Evolutionary conservation across 1,140 invertebrate species (phyloP), one percentile per base, ranked within the genome.

Genomic region (Brachionus koreanus): DNA sequence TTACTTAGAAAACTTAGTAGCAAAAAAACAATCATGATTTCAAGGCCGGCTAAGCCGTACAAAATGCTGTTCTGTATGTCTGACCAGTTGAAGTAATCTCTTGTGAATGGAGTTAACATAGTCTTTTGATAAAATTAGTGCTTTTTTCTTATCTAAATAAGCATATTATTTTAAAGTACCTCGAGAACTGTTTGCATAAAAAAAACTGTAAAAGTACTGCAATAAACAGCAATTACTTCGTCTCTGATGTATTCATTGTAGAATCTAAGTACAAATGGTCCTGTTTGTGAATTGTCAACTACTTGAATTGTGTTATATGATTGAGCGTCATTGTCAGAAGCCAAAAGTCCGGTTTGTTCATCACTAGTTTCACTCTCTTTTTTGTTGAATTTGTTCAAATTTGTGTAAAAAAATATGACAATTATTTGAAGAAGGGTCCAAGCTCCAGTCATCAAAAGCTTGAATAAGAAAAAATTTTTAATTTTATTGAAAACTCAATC

Each of bases 161-260:
- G 0, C 0, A 42, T 25, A 39, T 63, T 5, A 19, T 33, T 33
- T 16, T 16, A 16, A 35, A 29, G 7, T 81, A 61, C 49, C 49
- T 85, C 84, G 16, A 85, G 61, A 5, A 72, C 75, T n/a, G 84
- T 85, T 74, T 85, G 84, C 29, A 82, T 65, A 69, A 85, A 85
- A 63, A 82, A 85, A 43, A 83, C 82, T 39, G 84, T 84, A 65
- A 85, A 85, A 63, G 83, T 72, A 37, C 83, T 61, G 65, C 65
- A 63, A 23, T 83, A 69, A 19, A 85, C 46, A 43, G 83, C 84
- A 19, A 85, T 39, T 19, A 85, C 72, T 74, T 85, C 84, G 69
- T 81, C 81, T 74, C 84, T 35, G 13, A 85, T 79, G 25, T 84
- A 84, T 83, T 84, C 42, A 16, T 83, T 82, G 72, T 49, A 43